Conservation (phyloP, 2,797 vertebrate genomes). For the Aulostomus chinensis region DNA sequence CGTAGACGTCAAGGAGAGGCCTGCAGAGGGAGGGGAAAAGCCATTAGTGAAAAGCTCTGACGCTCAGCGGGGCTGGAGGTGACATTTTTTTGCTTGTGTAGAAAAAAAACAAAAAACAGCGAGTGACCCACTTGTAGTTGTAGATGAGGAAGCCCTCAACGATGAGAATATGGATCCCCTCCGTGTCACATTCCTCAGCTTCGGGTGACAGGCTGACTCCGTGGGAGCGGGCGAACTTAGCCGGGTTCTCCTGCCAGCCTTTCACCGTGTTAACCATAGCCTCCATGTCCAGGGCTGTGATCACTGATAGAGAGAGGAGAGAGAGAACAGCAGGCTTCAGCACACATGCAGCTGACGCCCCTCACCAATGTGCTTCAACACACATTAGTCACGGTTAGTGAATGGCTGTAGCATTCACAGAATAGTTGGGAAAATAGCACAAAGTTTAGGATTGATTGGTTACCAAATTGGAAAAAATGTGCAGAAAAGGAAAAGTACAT, state of each 20-base stretch:
- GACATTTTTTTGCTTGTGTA: background rate
- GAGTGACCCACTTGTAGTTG: conserved; percentile 87
- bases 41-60: conserved; percentile 19
- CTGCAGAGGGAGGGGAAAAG: conserved; percentile 63
- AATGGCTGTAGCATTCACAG: conserved; percentile 62
- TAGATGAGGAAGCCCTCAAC: conserved; percentile 96
- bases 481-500: conserved; percentile 79
- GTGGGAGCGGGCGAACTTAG: conserved; percentile 92
- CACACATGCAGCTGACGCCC: conserved; percentile 17
- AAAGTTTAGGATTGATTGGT: conserved; percentile 59
- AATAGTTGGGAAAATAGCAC: conserved; percentile 47
- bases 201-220: conserved; percentile 81
- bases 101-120: no score
- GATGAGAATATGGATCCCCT: conserved; percentile 86
- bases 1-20: conserved; percentile 85
- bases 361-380: conserved; percentile 47
- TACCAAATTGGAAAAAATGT: conserved; percentile 72
- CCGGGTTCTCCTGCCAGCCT: conserved; percentile 90
- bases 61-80: conserved; percentile 8
- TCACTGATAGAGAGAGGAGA: conserved; percentile 74
- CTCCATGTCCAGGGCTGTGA: conserved; percentile 93
- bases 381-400: conserved; percentile 55
- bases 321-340: conserved; percentile 49
- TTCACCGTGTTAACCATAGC: conserved; percentile 91
- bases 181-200: conserved; percentile 49